A percentile compares a stretch with the other conserved stretches of the same genome.
These are phyloP conservation scores for Eublepharis macularius DNA, from an alignment of 2,113 vertebrate genomes.

Conservation along the genomic window DNA sequence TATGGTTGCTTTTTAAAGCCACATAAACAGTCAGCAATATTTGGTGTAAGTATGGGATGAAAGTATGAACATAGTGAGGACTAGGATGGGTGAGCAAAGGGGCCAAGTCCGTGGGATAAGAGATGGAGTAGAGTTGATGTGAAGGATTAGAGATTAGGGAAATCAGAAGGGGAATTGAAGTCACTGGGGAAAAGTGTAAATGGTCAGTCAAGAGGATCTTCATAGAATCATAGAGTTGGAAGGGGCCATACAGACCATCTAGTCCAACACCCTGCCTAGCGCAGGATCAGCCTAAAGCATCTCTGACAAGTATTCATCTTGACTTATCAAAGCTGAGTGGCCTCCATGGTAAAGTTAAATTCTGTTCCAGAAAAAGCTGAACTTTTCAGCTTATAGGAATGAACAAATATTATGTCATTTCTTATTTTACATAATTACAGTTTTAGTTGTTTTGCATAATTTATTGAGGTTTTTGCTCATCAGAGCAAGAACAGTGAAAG, in stretches of 20 bases:
- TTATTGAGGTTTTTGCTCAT: neutral
- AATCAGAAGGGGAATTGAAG: neutral
- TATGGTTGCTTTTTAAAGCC: too few species aligned
- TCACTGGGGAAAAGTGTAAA: neutral
- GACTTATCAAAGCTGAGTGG: neutral
- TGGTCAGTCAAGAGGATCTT: too few species aligned
- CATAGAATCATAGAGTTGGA: too few species aligned
- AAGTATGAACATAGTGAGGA: neutral
- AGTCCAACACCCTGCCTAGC: too few species aligned
- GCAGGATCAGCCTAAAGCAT: too few species aligned
- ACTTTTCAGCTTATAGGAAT: neutral
- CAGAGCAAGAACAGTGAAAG: neutral
- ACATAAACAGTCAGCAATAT: neutral
- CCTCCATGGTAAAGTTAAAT: neutral
- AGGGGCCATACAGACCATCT: too few species aligned
- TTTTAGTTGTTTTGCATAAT: neutral
- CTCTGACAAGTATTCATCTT: too few species aligned
- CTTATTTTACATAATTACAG: neutral
- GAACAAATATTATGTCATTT: neutral
- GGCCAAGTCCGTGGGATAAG: neutral
- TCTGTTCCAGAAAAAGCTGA: neutral
- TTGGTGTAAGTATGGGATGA: neutral
- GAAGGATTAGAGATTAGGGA: neutral
- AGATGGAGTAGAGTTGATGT: neutral
- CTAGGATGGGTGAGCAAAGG: too few species aligned